Percentiles rank a stretch among this genome's conserved stretches.
phyloP scores from a whole-genome alignment of 1,140 invertebrate species.

The Pectinophora gossypiella region DNA sequence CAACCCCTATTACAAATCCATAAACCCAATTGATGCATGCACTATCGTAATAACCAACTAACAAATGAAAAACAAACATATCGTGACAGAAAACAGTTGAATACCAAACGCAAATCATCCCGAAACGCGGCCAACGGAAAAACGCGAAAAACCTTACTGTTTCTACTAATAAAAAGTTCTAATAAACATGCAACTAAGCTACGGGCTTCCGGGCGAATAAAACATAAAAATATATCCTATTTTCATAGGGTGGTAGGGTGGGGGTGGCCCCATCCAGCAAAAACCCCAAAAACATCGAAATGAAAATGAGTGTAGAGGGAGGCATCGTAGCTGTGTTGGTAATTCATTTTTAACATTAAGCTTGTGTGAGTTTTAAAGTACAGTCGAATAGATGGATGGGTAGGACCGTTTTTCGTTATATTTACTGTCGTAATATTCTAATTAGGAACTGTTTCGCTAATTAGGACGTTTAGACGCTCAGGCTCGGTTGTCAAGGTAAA shows the following conservation, averaged over 20 bases:
- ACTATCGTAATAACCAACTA: neutral
- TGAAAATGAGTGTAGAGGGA: slow-evolving; percentile 71
- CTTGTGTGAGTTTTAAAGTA: slow-evolving; percentile 74
- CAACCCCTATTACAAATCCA: neutral
- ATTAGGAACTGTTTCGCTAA: no score
- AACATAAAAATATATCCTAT: slow-evolving; percentile 76
- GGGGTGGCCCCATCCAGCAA: slow-evolving; percentile 45
- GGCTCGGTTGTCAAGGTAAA: no score
- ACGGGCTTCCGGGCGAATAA: slow-evolving; percentile 70
- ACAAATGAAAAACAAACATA: slow-evolving; percentile 52
- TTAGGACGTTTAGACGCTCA: no score
- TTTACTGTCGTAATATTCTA: no score
- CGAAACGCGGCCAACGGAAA: slow-evolving; percentile 29
- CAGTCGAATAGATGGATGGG: no score
- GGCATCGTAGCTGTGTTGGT: slow-evolving; percentile 62
- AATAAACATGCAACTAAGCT: slow-evolving; percentile 75
- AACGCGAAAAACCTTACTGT: slow-evolving; percentile 51
- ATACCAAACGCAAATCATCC: slow-evolving; percentile 52
- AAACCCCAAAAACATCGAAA: slow-evolving; percentile 75
- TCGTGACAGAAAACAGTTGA: slow-evolving; percentile 48
- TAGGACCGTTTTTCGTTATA: no score
- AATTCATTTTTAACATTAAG: slow-evolving; percentile 75
- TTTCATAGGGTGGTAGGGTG: slow-evolving; percentile 66
- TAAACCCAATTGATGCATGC: neutral
- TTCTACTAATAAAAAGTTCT: slow-evolving; percentile 73